phyloP scores from a whole-genome alignment of 2,888 invertebrate genomes.

The Ferdinandea cuprea region DNA sequence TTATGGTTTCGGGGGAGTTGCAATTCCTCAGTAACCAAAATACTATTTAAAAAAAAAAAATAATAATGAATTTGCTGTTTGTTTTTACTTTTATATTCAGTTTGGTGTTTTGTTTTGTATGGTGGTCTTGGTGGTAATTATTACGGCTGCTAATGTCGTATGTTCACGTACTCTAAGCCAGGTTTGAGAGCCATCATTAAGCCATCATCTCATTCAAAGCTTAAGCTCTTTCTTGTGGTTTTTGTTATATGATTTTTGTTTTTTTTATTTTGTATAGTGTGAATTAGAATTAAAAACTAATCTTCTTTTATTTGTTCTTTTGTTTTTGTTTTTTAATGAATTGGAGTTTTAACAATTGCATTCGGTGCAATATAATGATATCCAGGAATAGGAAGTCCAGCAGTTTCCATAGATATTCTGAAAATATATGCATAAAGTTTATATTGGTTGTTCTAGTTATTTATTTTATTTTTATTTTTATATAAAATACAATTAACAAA shows the following conservation, averaged over 20 bases:
- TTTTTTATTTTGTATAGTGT: slow-evolving; percentile 26
- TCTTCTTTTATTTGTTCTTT: too few relatives aligned
- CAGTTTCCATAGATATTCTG: slow-evolving; percentile 98
- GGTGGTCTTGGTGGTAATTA: slow-evolving; percentile 66
- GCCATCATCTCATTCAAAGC: slow-evolving; percentile 43
- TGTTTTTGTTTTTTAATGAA: slow-evolving; percentile 93
- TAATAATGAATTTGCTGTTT: slow-evolving; percentile 13
- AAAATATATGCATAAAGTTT: slow-evolving; percentile 77
- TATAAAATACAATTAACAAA: too few relatives aligned
- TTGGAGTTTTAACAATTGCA: slow-evolving; percentile 95
- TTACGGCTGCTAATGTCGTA: slow-evolving; percentile 49
- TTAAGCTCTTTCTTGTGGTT: slow-evolving; percentile 34
- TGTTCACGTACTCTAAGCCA: slow-evolving; percentile 21
- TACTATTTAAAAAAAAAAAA: slow-evolving; percentile 38
- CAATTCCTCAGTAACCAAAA: slow-evolving; percentile 39
- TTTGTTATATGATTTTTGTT: too few relatives aligned
- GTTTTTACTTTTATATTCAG: slow-evolving; percentile 20
- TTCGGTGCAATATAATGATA: slow-evolving; percentile 96
- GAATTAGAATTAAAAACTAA: slow-evolving; percentile 3
- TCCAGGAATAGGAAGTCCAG: slow-evolving; percentile 94
- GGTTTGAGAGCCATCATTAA: slow-evolving; percentile 20
- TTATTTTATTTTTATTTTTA: too few relatives aligned
- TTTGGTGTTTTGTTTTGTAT: slow-evolving; percentile 61
- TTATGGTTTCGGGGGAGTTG: slow-evolving; percentile 21
- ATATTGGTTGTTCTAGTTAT: slow-evolving; percentile 29